Base-by-base conservation (phyloP, 2,797 vertebrate species). In the Zenarchopterus dispar region DNA sequence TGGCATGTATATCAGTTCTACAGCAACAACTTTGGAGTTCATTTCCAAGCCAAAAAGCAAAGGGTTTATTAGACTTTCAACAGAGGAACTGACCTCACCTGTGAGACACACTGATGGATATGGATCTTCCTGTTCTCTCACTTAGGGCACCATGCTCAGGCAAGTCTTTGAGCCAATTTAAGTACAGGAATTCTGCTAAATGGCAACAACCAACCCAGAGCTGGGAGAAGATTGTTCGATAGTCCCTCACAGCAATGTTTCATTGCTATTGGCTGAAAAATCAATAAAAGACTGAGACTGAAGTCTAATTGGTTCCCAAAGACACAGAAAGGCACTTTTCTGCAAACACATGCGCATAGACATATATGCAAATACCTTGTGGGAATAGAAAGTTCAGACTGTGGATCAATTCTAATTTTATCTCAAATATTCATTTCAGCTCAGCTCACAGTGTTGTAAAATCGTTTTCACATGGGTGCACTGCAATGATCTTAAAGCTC, bases 261-360 rank as follows among this genome's bases (percentile, higher is more conserved):
- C 79, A 85, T 82, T 76, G 77, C 81, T 88, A 90, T 88, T 90
- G 89, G 86, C 88, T 84, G 56, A 28, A 56, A 91, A 90, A 90
- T 91, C 89, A 84, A 91, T 91, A 84, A n/a, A 43, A 75, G 67
- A 63, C 67, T 31, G 22, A 77, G 58, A 53, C 75, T 18, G 58
- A 57, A 50, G 60, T 78, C 81, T 89, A 88, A 90, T 87, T 89
- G 84, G 88, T 73, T 89, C 73, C 69, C 54, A 78, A 70, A 75
- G 70, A 84, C 55, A 67, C 67, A 84, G 44, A 76, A 70, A 72
- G 24, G 72, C 59, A 71, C 58, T 73, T 56, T 62, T 18, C 19
- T 46, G 56, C 51, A 69, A 80, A 75, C 50, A 73, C 68, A 68
- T 67, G 56, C 58, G 59, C 51, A 67, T 18, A 67, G 57, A 71